Conservation (phyloP, 2,888 invertebrate species). For the Vannuccia rotundouncinata region DNA sequence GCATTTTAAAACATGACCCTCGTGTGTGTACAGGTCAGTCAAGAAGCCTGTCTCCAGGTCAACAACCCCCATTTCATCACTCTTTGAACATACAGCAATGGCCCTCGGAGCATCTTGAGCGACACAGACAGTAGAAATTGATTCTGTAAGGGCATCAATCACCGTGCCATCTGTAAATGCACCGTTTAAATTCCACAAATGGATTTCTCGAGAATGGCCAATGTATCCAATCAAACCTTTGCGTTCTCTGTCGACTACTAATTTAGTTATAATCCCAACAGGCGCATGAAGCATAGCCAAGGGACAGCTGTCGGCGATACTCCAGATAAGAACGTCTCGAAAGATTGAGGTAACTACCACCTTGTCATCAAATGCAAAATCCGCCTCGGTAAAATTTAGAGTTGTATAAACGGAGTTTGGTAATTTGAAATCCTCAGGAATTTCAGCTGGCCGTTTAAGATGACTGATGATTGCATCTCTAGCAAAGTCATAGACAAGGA, state of each 20-base stretch:
- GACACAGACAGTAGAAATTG: conserved; percentile 43
- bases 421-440: conserved; percentile 51
- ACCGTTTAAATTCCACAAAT: conserved; percentile 50
- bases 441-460: conserved; percentile 47
- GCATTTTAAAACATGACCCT: conserved; percentile 46
- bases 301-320: conserved; percentile 44
- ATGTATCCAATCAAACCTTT: conserved; percentile 48
- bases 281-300: conserved; percentile 50
- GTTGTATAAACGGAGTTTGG: conserved; percentile 46
- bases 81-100: conserved; percentile 47
- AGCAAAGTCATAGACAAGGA: conserved; percentile 48
- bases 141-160: conserved; percentile 49
- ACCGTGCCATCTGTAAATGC: conserved; percentile 47
- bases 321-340: conserved; percentile 53
- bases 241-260: conserved; percentile 45
- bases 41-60: conserved; percentile 50
- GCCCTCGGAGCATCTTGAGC: conserved; percentile 42
- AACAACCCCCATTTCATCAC: conserved; percentile 53
- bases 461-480: conserved; percentile 46
- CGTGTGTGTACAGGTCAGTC: conserved; percentile 53
- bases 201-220: conserved; percentile 44
- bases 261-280: conserved; percentile 48
- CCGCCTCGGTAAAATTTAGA: conserved; percentile 47
- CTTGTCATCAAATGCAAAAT: conserved; percentile 49
- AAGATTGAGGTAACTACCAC: conserved; percentile 51